Base-by-base conservation (phyloP, 2,888 invertebrate species). In the Tridacna crocea region DNA sequence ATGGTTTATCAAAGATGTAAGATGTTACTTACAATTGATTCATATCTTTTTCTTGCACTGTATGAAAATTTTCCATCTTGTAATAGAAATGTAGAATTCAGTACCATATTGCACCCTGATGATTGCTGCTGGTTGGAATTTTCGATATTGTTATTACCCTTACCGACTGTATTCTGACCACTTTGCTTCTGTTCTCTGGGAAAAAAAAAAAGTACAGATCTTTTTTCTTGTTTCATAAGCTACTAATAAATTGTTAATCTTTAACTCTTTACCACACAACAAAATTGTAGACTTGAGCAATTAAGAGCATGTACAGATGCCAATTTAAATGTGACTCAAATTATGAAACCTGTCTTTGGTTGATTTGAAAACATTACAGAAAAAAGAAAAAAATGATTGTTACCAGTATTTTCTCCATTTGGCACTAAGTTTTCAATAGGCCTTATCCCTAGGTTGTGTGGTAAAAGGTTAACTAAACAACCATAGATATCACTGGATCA, bases 41-140 rank as follows among this genome's bases (percentile, higher is more conserved):
- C 97, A 85, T 96, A 96, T 77, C 96, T 96, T 81, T 96, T 90
- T 83, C 91, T 96, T 4, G 95, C 95, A 91, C 96, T 96, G 19
- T 96, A 95, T 0, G 96, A 95, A 84, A 96, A 94, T 91, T 96
- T 96, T n/a, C 74, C 80, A 63, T 97, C 97, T 51, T 95, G 95
- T 0, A 96, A 96, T 75, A 97, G 95, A 92, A 97, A 97, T 0
- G 80, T 84, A 47, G 90, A 87, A 82, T 96, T 96, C 80, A 94
- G 90, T 8, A 83, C 63, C 4, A 70, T 70, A 78, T 82, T 85
- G 51, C 82, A 72, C n/a, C 78, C 77, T 17, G 80, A 66, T 17
- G 80, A 68, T 1, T 58, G 26, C n/a, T 77, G 77, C 36, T 61
- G 72, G 12, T 73, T 63, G 11, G 66, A 61, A 46, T 76, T 83